Evolutionary conservation across 2,797 vertebrate genomes (phyloP).

Genomic region (Poliocrania exsul): DNA sequence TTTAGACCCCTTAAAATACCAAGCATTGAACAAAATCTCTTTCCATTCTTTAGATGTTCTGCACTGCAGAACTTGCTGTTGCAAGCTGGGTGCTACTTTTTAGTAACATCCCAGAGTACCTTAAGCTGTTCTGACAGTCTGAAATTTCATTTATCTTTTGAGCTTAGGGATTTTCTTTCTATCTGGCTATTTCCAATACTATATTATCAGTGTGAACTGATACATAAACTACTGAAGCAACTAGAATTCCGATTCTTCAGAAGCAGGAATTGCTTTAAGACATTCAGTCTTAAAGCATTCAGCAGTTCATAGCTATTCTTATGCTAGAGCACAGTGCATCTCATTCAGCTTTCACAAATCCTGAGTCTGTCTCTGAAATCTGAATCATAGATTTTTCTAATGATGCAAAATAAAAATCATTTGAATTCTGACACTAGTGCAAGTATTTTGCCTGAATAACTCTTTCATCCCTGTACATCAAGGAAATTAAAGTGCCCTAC

Average conservation of each 20-base stretch:
- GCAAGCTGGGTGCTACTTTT: not conserved
- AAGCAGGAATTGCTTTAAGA: not conserved
- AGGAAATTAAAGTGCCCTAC: conserved; percentile 90
- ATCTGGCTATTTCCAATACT: not conserved
- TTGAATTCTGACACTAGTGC: not conserved
- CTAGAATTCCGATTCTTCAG: not conserved
- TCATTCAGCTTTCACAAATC: not conserved
- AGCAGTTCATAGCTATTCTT: conserved; percentile 52
- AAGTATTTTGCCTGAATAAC: not conserved
- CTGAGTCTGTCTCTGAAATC: not conserved
- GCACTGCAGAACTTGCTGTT: not conserved
- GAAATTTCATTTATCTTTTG: not conserved
- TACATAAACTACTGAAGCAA: not conserved
- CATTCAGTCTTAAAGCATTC: not conserved
- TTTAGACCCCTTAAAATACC: not conserved
- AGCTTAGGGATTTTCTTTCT: not conserved
- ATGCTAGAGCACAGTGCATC: not conserved
- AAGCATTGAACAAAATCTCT: not conserved
- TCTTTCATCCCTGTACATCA: conserved; percentile 24
- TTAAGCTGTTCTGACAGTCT: not conserved
- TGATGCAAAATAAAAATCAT: not conserved
- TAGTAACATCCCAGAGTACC: not conserved
- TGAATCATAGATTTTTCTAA: not conserved
- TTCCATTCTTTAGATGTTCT: not conserved
- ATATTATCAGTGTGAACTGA: not conserved